Conservation (phyloP, 2,113 vertebrate species). For the Colaptes auratus region DNA sequence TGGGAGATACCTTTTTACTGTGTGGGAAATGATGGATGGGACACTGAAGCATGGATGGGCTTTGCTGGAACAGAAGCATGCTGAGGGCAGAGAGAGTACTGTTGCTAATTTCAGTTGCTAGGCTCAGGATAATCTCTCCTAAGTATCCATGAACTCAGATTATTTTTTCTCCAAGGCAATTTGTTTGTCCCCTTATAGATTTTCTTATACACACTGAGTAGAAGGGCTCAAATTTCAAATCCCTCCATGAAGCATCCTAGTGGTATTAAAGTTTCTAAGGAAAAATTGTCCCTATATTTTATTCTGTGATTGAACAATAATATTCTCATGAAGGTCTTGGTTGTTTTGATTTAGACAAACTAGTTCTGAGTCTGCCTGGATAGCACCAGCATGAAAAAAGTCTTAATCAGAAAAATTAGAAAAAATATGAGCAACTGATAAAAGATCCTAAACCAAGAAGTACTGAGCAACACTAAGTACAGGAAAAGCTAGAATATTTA, state of each 20-base stretch:
- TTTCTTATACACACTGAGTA: background rate
- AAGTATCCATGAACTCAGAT: background rate
- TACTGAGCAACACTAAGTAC: background rate
- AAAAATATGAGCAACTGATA: background rate
- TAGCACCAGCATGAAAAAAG: background rate
- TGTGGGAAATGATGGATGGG: background rate
- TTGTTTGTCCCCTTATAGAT: background rate
- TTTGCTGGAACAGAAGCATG: background rate
- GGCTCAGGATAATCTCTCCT: background rate
- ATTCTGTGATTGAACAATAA: background rate
- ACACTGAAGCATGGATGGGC: background rate
- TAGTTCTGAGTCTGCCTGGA: background rate
- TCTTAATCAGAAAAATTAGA: background rate
- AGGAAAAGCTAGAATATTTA: conserved; percentile 34
- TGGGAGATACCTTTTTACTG: background rate
- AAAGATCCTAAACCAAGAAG: background rate
- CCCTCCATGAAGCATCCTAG: background rate
- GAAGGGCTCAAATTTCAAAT: background rate
- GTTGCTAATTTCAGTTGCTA: background rate
- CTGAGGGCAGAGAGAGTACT: background rate
- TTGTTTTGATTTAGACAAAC: background rate
- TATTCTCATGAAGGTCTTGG: background rate
- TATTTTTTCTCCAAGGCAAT: background rate
- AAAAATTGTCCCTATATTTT: background rate
- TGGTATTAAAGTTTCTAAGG: background rate